Base-by-base conservation (phyloP, 1,140 invertebrate genomes). In the Caenorhabditis remanei region DNA sequence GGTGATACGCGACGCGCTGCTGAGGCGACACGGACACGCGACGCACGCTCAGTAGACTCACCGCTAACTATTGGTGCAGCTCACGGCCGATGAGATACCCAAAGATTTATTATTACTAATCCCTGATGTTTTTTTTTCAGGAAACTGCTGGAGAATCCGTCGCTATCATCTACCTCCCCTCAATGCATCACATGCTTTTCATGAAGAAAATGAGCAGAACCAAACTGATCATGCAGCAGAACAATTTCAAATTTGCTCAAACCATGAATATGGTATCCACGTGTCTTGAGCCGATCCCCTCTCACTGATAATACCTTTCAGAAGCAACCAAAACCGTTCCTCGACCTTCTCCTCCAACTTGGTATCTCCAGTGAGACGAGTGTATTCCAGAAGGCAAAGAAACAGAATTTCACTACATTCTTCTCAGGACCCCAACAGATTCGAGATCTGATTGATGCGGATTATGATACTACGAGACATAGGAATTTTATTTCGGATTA, bases 351-450 rank as follows among this genome's bases (percentile, higher is more conserved):
- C 8, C 19, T 71, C 1, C 40, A 71, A 71, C 65, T 71, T 71
- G 65, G 65, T 16, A 46, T 71, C 46, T 71, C 65, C 1, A 71
- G 65, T 46, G 65, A 71, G 0, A 71, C 8, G 13, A 71, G 65
- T 71, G 65, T 71, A 19, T 71, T 71, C 46, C 65, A 71, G 46
- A 14, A 71, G 19, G 65, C 65, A 19, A 71, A 46, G 11, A 71
- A 71, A 46, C 65, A 71, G 19, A 71, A 71, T 16, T 71, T 71
- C 16, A 71, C 65, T 8, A 71, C 65, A 43, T 71, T 71, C 16
- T 71, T 71, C 41, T 71, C 65, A n/a, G 65, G 65, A 71, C 65
- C 65, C 0, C 65, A 71, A 71, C 65, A 71, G 19, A 71, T 71
- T 71, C 40, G 65, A 46, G 65, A 71, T 19, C 8, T 71, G 8